Conservation (phyloP, 2,888 invertebrate genomes). For the Autographa pulchrina region DNA sequence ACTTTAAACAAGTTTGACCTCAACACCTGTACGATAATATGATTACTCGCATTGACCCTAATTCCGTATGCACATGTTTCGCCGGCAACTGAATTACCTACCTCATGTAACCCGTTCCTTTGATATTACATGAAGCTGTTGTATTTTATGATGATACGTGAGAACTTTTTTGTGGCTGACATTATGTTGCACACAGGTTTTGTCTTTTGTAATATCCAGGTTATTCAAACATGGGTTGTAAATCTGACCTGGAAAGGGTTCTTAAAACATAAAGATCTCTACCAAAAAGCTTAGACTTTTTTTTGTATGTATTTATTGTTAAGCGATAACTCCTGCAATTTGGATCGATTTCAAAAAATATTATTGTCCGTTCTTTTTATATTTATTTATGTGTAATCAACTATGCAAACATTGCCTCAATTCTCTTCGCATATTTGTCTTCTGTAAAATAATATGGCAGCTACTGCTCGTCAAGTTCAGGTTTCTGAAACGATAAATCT, state of each 20-base stretch:
- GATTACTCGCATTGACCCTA: conserved; percentile 45
- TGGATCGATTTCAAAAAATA: no score
- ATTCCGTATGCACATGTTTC: conserved; percentile 39
- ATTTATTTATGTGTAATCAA: no score
- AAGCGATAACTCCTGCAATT: no score
- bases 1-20: conserved; percentile 40
- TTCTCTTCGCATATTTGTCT: neutral
- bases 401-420: no score
- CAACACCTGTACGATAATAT: conserved; percentile 45
- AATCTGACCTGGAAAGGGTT: no score
- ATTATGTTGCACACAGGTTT: neutral
- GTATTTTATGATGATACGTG: neutral
- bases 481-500: neutral
- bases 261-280: no score
- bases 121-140: conserved; percentile 3
- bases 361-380: no score
- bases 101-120: conserved; percentile 31
- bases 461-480: neutral
- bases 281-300: no score
- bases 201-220: neutral
- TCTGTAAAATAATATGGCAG: neutral
- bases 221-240: neutral
- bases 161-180: neutral
- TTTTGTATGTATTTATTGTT: no score
- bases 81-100: conserved; percentile 27